Evolutionary conservation across 1,140 invertebrate genomes (phyloP), one percentile per base, ranked within the genome.

Genomic region (Euura lappo): DNA sequence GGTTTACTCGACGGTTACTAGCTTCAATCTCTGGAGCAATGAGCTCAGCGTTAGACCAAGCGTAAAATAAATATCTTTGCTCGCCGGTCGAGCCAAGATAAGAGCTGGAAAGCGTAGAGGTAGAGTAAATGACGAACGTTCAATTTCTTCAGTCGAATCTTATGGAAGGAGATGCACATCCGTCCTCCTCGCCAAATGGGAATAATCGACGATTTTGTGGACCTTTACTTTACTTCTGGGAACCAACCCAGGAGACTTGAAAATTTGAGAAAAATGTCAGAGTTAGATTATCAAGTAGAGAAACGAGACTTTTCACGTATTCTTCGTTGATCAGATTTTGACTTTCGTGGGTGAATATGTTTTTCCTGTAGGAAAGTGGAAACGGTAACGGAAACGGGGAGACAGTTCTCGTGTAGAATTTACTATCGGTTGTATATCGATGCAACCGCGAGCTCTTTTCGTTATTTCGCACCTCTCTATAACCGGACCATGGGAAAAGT

Each of bases 81-180:
- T 60, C n/a, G 8, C n/a, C 51, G 51, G 8, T 60, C 8, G 51
- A 60, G 51, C n/a, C 51, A 60, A 60, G 51, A 60, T 60, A 60
- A 60, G 51, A 60, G 51, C 51, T 60, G 51, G 51, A 60, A 5
- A 60, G 51, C 51, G 51, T 60, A n/a, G 51, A 60, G 51, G 51
- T 60, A 60, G 51, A 60, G 51, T 60, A 10, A 60, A 60, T 60
- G 51, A 60, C 51, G 51, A 60, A n/a, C 8, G 51, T 60, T 60
- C 8, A 60, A 60, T 60, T 60, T n/a, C 51, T 60, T 60, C 2
- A n/a, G 2, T 60, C 8, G 51, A n/a, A 60, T 60, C 2, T 5
- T 60, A 2, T n/a, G 51, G 51, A n/a, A n/a, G n/a, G n/a, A 60
- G n/a, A 60, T 5, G 51, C 51, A 5, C 51, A 2, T 4, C 51